Evolutionary conservation across 2,113 vertebrate species (phyloP).

Genomic region (Microtus richardsoni): DNA sequence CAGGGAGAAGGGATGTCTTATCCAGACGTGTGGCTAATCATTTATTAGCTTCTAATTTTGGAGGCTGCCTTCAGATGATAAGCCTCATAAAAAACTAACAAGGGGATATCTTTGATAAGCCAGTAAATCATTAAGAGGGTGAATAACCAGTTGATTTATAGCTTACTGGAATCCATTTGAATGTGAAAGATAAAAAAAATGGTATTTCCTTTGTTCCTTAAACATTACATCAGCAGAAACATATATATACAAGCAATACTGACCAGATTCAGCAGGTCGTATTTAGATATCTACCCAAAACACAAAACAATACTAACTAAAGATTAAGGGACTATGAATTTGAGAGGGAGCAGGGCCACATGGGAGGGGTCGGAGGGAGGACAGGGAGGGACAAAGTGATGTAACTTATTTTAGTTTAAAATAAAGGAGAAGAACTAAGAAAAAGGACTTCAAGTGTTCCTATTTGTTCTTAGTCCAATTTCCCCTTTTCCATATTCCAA

Average conservation of each 20-base stretch:
- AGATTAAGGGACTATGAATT: neutral
- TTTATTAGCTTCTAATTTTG: constrained; percentile 73
- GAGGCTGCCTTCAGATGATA: constrained; percentile 68
- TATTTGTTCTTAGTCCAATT: neutral
- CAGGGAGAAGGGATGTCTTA: neutral
- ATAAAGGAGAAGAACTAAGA: neutral
- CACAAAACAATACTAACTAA: neutral
- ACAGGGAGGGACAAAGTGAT: neutral
- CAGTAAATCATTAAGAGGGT: constrained; percentile 65
- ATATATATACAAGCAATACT: neutral
- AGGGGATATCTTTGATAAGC: constrained; percentile 55
- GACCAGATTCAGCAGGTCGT: neutral
- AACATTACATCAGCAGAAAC: constrained; percentile 31
- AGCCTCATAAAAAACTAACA: constrained; percentile 69
- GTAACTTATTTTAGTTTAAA: neutral
- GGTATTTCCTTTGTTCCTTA: neutral
- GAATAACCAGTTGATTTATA: constrained; percentile 59
- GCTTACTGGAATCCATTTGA: constrained; percentile 59
- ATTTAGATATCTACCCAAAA: neutral
- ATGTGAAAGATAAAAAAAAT: constrained; percentile 37
- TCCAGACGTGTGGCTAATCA: constrained; percentile 50
- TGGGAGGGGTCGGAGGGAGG: neutral
- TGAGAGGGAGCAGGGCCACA: neutral
- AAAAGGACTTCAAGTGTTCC: neutral
- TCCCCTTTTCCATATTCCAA: neutral